Conservation (phyloP, 2,888 invertebrate genomes). For the Acrocyrtus sp. region DNA sequence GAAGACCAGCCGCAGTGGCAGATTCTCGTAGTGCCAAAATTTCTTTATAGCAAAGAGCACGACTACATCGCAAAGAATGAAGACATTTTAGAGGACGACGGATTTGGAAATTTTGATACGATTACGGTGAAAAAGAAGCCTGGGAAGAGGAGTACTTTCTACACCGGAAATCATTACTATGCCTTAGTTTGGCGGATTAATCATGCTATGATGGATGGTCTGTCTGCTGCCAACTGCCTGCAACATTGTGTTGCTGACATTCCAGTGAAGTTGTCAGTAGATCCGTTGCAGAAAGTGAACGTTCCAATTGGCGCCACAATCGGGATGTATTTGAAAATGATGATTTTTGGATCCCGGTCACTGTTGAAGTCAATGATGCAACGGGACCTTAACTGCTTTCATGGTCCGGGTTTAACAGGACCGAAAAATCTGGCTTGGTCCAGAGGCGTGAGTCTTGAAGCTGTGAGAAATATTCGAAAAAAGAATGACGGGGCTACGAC, state of each 20-base stretch:
- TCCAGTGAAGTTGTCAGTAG: constrained; percentile 37
- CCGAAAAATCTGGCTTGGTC: constrained; percentile 53
- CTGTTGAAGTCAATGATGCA: constrained; percentile 46
- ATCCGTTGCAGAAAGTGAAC: constrained; percentile 31
- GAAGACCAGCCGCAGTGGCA: constrained; percentile 54
- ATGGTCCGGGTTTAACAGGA: constrained; percentile 49
- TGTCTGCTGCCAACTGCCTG: constrained; percentile 47
- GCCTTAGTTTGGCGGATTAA: constrained; percentile 40
- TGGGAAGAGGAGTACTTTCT: constrained; percentile 5
- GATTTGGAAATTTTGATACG: constrained; percentile 44
- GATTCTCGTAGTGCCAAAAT: constrained; percentile 54
- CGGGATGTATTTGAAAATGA: constrained; percentile 32
- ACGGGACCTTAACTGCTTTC: constrained; percentile 53
- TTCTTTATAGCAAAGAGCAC: constrained; percentile 33
- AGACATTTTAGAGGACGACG: constrained; percentile 37
- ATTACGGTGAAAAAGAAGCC: constrained; percentile 44
- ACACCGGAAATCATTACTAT: constrained; percentile 44
- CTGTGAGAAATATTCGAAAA: constrained; percentile 20
- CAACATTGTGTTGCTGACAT: constrained; percentile 48
- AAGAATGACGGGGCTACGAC: constrained; percentile 39
- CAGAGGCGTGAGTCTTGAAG: constrained; percentile 27
- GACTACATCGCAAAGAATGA: constrained; percentile 1
- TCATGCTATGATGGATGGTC: constrained; percentile 55
- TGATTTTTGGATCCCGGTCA: constrained; percentile 41
- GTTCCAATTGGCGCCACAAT: constrained; percentile 12